phyloP scores from a whole-genome alignment of 2,797 vertebrate species.

The Atherinosoma microstoma region DNA sequence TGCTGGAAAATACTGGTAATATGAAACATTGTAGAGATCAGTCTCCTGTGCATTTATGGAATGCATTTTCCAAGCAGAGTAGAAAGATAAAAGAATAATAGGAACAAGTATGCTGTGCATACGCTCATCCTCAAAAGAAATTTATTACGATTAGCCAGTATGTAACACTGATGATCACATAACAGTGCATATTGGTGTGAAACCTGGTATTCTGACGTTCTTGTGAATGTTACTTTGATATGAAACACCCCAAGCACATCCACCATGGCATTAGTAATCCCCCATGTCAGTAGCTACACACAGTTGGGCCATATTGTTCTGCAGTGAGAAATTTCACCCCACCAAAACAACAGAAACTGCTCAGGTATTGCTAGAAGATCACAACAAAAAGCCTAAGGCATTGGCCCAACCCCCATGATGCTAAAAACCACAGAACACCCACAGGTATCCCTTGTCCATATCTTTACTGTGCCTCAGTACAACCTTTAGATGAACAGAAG shows the following conservation, averaged over 20 bases:
- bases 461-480: not conserved
- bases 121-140: no score
- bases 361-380: not conserved
- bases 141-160: not conserved
- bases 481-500: not conserved
- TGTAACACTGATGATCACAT: not conserved
- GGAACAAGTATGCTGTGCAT: not conserved
- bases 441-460: not conserved
- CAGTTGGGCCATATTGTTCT: not conserved
- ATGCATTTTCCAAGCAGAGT: not conserved
- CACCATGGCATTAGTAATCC: not conserved
- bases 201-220: no score
- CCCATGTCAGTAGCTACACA: not conserved
- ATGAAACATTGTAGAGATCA: not conserved
- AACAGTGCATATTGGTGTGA: no score
- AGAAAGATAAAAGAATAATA: not conserved
- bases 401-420: not conserved
- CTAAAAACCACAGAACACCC: not conserved
- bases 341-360: not conserved
- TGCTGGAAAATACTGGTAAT: not conserved
- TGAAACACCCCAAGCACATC: not conserved
- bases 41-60: not conserved
- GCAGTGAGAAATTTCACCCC: not conserved
- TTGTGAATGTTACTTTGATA: not conserved
- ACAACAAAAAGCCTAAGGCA: not conserved